Evolutionary conservation across 37 sponge, comb jelly and placozoan genomes (phyloP).

Genomic region (Diacarnus erythraeanus): DNA sequence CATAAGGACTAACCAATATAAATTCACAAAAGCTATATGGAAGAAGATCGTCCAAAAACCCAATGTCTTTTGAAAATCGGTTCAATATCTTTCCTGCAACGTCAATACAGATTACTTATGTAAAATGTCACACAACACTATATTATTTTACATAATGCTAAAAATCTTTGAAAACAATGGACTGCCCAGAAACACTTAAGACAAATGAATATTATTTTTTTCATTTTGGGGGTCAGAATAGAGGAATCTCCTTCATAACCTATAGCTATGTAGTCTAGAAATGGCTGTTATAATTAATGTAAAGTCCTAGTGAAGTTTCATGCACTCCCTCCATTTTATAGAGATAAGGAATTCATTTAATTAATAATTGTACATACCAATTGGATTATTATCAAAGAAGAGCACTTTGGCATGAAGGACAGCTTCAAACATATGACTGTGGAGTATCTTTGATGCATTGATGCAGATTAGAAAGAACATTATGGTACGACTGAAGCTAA

Average conservation of each 20-base stretch:
- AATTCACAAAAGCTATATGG: conserved; percentile 56
- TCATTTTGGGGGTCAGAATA: neutral
- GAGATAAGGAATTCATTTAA: neutral
- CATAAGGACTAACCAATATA: conserved; percentile 33
- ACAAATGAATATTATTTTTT: neutral
- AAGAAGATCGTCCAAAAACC: conserved; percentile 65
- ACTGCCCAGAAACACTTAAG: no score
- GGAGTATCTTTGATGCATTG: conserved; percentile 47
- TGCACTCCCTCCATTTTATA: no score
- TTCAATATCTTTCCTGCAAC: conserved; percentile 69
- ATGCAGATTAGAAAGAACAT: conserved; percentile 35
- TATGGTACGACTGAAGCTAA: conserved; percentile 31
- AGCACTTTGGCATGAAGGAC: conserved; percentile 55
- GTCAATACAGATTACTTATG: no score
- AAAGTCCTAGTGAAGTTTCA: no score
- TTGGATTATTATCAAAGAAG: conserved; percentile 83
- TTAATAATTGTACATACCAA: conserved; percentile 34
- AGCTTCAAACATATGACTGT: conserved; percentile 52
- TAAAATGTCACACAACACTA: no score
- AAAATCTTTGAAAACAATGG: no score
- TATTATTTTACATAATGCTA: no score
- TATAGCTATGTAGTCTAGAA: no score
- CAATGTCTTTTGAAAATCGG: conserved; percentile 77
- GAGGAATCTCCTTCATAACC: no score
- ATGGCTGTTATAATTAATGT: conserved; percentile 4